Evolutionary conservation across 2,888 invertebrate species (phyloP).

Genomic region (Allacma fusca): DNA sequence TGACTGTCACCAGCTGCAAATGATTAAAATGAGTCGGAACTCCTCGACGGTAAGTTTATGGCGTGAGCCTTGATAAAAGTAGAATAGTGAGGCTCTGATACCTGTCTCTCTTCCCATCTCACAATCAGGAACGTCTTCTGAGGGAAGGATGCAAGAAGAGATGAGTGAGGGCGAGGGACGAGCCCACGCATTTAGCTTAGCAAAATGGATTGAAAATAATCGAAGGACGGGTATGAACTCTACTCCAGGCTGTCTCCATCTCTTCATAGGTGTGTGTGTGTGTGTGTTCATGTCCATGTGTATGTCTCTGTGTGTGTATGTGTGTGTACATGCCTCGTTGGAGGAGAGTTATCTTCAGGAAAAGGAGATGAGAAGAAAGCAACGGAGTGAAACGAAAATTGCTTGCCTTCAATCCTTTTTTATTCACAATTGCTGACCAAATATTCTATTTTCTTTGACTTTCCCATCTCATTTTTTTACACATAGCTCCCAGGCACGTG

Average conservation of each 20-base stretch:
- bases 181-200: not conserved
- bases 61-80: not conserved
- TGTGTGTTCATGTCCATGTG: too few relatives aligned
- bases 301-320: too few relatives aligned
- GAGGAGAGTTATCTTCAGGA: too few relatives aligned
- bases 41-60: not conserved
- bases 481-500: not conserved
- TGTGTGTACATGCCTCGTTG: too few relatives aligned
- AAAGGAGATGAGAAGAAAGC: not conserved
- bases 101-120: too few relatives aligned
- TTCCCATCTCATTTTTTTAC: not conserved
- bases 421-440: not conserved
- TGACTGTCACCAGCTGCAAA: not conserved
- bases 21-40: not conserved
- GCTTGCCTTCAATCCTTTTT: not conserved
- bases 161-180: not conserved
- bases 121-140: too few relatives aligned
- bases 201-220: not conserved
- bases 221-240: not conserved
- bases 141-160: too few relatives aligned
- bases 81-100: not conserved
- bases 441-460: conserved; percentile 2
- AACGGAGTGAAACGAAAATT: conserved; percentile 4
- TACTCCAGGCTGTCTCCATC: too few relatives aligned
- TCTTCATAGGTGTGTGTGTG: too few relatives aligned